Evolutionary conservation across 2,113 vertebrate genomes (phyloP).

Genomic region (Gymnorhina tibicen): DNA sequence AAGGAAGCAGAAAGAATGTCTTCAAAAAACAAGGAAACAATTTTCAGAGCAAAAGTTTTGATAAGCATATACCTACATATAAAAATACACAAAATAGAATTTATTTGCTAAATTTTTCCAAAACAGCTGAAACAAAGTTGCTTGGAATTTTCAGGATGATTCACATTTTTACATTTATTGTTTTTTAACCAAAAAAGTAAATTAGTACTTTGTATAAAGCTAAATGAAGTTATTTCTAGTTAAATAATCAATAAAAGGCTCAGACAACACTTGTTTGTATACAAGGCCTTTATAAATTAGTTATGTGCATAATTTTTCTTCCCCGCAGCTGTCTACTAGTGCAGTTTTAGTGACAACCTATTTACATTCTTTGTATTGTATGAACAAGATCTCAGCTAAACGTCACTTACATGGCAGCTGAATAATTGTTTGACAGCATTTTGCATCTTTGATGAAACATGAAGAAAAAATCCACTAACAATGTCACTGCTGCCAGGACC

Average conservation of each 20-base stretch:
- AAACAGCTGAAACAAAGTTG: background rate
- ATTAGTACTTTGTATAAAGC: background rate
- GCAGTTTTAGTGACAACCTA: background rate
- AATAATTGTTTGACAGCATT: conserved; percentile 18
- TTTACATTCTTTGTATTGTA: background rate
- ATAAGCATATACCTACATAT: background rate
- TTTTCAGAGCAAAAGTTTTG: background rate
- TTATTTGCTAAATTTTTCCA: background rate
- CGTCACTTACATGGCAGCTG: background rate
- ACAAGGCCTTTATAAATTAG: background rate
- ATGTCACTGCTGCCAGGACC: background rate
- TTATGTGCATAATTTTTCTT: conserved; percentile 5
- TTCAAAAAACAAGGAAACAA: background rate
- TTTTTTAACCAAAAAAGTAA: background rate
- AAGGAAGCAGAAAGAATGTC: background rate
- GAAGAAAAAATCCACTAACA: background rate
- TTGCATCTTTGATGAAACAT: conserved; percentile 13
- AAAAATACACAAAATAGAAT: background rate
- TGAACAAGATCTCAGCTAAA: background rate
- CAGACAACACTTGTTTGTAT: background rate
- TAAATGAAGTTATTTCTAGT: background rate
- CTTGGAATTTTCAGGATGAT: background rate
- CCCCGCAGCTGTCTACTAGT: background rate
- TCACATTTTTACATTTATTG: background rate
- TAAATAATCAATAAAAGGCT: background rate